Conservation (phyloP, 2,797 vertebrate genomes). For the Ispidina lecontei region DNA sequence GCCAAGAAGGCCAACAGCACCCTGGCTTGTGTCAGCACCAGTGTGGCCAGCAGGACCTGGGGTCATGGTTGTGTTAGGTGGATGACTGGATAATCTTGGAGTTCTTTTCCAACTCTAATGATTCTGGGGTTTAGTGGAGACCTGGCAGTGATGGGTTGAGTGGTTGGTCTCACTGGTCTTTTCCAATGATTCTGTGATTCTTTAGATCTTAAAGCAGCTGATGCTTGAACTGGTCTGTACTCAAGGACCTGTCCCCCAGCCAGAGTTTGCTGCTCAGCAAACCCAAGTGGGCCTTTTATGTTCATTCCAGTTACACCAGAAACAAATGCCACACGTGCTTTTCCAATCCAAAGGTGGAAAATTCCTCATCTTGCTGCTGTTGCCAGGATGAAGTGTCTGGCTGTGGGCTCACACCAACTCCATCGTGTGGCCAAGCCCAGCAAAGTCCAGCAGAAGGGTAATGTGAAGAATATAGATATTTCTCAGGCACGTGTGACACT, state of each 20-base stretch:
- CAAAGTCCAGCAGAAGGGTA: background rate
- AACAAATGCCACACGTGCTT: rapidly evolving
- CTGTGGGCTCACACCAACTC: background rate
- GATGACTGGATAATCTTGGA: no score
- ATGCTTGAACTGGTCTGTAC: background rate
- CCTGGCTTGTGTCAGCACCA: background rate
- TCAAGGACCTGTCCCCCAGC: background rate
- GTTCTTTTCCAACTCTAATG: no score
- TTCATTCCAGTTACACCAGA: background rate
- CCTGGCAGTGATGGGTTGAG: background rate
- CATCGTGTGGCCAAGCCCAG: background rate
- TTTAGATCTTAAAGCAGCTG: background rate
- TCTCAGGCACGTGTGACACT: background rate
- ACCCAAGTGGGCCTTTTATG: rapidly evolving
- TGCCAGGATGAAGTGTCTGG: background rate
- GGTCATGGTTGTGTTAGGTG: no score
- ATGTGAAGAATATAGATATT: background rate
- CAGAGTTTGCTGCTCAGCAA: background rate
- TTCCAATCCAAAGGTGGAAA: background rate
- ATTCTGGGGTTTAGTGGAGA: background rate
- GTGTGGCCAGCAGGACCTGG: background rate
- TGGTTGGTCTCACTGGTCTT: background rate
- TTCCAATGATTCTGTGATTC: background rate
- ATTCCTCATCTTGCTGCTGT: background rate
- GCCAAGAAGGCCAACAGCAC: background rate